These are phyloP conservation scores for Itoplectis maculator DNA, from an alignment of 2,888 invertebrate species.

Conservation along the genomic window DNA sequence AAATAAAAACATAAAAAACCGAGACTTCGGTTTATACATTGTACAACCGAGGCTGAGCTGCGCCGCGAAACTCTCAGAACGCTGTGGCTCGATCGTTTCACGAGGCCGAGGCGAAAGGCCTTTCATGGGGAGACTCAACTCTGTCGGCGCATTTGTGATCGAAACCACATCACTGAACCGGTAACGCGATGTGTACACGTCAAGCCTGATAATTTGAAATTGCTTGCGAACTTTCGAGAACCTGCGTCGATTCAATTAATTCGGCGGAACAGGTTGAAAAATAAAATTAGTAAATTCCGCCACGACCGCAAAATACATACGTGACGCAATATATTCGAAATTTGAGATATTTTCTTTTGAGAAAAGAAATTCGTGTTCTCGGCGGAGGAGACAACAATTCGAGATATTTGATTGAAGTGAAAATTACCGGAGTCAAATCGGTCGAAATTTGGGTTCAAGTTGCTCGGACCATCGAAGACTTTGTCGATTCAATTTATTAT, in stretches of 20 bases:
- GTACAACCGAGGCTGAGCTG: conserved; percentile 3
- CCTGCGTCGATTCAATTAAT: background rate
- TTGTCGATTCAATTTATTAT: no score
- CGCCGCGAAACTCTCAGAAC: background rate
- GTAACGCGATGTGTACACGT: background rate
- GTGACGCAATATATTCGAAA: no score
- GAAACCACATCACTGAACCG: conserved; percentile 34
- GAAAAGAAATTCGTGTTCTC: no score
- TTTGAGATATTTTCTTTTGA: no score
- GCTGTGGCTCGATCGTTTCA: background rate
- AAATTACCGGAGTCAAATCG: background rate
- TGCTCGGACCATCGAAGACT: no score
- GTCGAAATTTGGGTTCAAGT: no score
- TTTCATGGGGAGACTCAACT: background rate
- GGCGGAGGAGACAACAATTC: background rate
- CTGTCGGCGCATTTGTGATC: conserved; percentile 6
- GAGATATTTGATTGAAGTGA: background rate
- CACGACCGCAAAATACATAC: no score
- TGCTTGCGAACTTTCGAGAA: background rate
- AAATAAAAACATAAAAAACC: no score
- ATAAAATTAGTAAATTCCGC: background rate
- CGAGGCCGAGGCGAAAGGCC: conserved; percentile 3
- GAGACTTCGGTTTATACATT: background rate
- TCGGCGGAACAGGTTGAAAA: background rate
- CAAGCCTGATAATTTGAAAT: conserved; percentile 1